phyloP scores from a whole-genome alignment of 2,797 vertebrate species.

The Iguana delicatissima region DNA sequence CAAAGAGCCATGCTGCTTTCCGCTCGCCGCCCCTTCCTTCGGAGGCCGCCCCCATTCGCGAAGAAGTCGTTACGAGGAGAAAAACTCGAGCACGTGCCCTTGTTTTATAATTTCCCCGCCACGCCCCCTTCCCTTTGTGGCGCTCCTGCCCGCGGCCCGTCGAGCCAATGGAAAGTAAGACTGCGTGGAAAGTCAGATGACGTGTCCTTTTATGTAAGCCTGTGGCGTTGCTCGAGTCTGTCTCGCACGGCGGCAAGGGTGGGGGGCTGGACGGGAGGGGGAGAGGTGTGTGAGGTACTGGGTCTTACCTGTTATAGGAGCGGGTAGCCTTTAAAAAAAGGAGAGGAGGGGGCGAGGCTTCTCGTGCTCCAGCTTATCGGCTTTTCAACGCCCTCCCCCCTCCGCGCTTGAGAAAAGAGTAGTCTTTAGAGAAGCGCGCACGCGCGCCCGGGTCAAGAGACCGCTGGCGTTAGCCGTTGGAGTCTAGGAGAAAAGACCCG shows the following conservation, averaged over 20 bases:
- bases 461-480: rapidly evolving
- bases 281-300: background rate
- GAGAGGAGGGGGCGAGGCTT: background rate
- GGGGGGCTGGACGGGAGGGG: background rate
- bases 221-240: background rate
- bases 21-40: rapidly evolving
- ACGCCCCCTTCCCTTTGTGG: background rate
- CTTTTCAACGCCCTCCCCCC: no score
- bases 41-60: no score
- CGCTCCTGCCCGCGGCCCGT: rapidly evolving
- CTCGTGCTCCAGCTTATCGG: no score
- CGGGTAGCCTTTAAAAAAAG: background rate
- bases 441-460: constrained; percentile 1
- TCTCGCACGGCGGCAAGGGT: background rate
- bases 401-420: no score
- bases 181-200: constrained; percentile 24
- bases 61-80: no score
- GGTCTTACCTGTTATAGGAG: background rate
- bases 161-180: constrained; percentile 21
- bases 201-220: constrained; percentile 55
- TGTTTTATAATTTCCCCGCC: constrained; percentile 62
- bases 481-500: background rate
- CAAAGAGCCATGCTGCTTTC: rapidly evolving
- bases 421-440: background rate
- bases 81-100: constrained; percentile 27